A percentile compares a stretch with the other conserved stretches of the same genome.
These are phyloP conservation scores for Vicugna pacos DNA, from an alignment of 2,113 vertebrate species.

Conservation along the genomic window DNA sequence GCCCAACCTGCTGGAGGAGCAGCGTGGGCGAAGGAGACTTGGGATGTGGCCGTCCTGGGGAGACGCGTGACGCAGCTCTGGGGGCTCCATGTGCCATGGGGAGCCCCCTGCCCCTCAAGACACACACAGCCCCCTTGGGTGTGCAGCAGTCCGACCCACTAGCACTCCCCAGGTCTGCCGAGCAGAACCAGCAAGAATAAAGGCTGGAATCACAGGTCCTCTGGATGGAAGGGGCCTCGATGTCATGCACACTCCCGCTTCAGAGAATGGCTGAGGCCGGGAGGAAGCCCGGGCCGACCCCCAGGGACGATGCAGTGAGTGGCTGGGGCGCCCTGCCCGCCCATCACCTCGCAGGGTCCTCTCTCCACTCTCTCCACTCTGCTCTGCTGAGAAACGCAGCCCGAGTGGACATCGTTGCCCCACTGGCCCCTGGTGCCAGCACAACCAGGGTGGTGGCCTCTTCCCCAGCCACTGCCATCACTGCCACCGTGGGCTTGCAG, in stretches of 20 bases:
- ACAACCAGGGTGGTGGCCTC: no score
- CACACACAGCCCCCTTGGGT: accelerated
- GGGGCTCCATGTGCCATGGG: accelerated
- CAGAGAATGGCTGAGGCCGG: neutral
- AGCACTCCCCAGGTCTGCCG: accelerated
- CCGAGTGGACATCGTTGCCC: accelerated
- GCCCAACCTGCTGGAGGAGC: no score
- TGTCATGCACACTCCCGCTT: accelerated
- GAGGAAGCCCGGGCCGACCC: neutral
- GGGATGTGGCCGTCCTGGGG: neutral
- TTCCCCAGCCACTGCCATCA: neutral
- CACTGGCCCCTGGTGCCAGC: neutral
- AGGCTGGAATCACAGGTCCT: accelerated
- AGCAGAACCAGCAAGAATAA: no score
- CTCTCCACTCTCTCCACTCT: accelerated
- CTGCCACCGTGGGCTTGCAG: neutral
- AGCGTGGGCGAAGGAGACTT: no score
- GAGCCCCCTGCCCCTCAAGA: accelerated
- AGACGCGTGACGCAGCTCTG: no score
- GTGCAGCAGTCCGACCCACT: accelerated
- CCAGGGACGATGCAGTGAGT: accelerated
- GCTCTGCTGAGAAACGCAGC: neutral
- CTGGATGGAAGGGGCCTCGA: neutral
- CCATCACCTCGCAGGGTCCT: neutral
- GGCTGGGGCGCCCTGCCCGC: neutral